Percentiles rank a stretch among this genome's conserved stretches.
phyloP scores from a whole-genome alignment of 2,888 invertebrate genomes.

The Drosophila helvetica region DNA sequence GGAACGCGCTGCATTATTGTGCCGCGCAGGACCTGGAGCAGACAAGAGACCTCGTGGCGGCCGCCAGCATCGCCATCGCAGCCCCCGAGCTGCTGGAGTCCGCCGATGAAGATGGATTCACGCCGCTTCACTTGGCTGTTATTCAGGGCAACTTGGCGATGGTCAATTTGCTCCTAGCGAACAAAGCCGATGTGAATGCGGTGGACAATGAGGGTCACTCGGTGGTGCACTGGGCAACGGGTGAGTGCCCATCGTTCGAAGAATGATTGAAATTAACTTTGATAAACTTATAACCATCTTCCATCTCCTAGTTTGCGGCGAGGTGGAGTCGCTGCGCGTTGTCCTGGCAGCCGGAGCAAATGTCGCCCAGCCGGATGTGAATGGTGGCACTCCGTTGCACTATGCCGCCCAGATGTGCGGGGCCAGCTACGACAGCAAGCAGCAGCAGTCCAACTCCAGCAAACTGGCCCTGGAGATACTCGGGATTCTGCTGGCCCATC shows the following conservation, averaged over 20 bases:
- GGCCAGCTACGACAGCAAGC: slow-evolving; percentile 87
- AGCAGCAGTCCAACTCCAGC: slow-evolving; percentile 69
- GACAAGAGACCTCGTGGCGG: slow-evolving; percentile 85
- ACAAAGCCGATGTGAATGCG: slow-evolving; percentile 94
- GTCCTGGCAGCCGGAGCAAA: slow-evolving; percentile 94
- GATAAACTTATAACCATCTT: not conserved
- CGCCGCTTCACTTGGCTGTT: slow-evolving; percentile 97
- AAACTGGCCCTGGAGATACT: slow-evolving; percentile 86
- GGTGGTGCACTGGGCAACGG: slow-evolving; percentile 99
- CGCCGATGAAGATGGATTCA: slow-evolving; percentile 96
- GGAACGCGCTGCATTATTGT: slow-evolving; percentile 97
- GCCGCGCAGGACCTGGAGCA: slow-evolving; percentile 84
- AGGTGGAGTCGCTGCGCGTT: slow-evolving; percentile 93
- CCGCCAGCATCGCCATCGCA: slow-evolving; percentile 92
- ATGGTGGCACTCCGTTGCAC: slow-evolving; percentile 97
- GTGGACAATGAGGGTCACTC: slow-evolving; percentile 97
- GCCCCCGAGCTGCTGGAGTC: slow-evolving; percentile 94
- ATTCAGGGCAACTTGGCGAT: slow-evolving; percentile 95
- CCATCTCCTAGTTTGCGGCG: slow-evolving; percentile 92
- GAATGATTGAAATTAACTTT: not conserved
- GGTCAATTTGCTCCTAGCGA: slow-evolving; percentile 93
- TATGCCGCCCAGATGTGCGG: slow-evolving; percentile 99
- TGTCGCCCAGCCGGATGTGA: slow-evolving; percentile 94
- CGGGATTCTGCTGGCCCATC: slow-evolving; percentile 91
- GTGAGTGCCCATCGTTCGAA: slow-evolving; percentile 84